Evolutionary conservation across 2,113 vertebrate species (phyloP).

Genomic region (Corythornis madagascariensis): DNA sequence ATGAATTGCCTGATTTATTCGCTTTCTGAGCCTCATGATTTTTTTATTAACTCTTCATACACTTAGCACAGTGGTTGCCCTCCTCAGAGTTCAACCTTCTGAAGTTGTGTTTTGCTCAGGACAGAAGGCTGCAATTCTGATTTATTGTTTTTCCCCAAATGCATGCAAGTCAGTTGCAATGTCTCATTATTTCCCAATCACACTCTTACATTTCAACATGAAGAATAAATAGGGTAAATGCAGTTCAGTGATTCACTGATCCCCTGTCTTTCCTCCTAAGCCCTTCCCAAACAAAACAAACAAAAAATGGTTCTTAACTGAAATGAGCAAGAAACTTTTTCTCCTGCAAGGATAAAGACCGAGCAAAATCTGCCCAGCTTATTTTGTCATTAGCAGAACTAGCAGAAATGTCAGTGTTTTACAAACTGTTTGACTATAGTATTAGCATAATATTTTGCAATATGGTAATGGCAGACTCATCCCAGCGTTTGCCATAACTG

Average conservation of each 20-base stretch:
- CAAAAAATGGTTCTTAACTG: not conserved
- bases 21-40: not conserved
- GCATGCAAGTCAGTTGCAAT: not conserved
- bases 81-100: not conserved
- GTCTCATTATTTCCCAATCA: not conserved
- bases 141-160: not conserved
- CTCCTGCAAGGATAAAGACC: not conserved
- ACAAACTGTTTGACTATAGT: not conserved
- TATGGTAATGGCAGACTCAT: not conserved
- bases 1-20: not conserved
- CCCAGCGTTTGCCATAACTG: not conserved
- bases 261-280: not conserved
- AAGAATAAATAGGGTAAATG: not conserved
- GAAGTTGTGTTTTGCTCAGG: not conserved
- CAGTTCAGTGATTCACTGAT: not conserved
- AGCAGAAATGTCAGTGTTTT: constrained; percentile 5
- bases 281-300: not conserved
- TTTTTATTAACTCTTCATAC: not conserved
- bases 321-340: not conserved
- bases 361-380: not conserved
- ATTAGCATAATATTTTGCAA: constrained; percentile 25
- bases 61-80: not conserved
- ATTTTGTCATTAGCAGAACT: constrained; percentile 12
- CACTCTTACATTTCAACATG: not conserved
- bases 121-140: not conserved